Base-by-base conservation (phyloP, 2,888 invertebrate genomes). In the Nomada fucata region DNA sequence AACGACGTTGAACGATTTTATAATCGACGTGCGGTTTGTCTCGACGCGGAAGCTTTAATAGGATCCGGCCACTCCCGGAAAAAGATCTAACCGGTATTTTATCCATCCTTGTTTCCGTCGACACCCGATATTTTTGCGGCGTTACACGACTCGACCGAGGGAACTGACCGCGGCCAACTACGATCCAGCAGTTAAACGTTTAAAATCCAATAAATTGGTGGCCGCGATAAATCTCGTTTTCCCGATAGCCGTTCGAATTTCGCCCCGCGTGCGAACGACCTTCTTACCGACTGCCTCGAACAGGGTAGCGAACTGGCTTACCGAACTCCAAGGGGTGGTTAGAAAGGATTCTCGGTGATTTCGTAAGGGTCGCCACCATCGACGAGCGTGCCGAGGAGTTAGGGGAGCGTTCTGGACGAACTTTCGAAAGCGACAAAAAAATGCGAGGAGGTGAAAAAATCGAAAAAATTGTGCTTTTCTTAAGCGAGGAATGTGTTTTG, bases 151-250 rank as follows among this genome's bases (percentile, higher is more conserved):
- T 68, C 78, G 77, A 53, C 71, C 82, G 86, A 88, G 87, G 86
- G 88, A 88, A 88, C 88, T 86, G 84, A 90, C 84, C 86, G 85
- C 88, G 85, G 72, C 85, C 65, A 79, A 82, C 82, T 70, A 85
- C 86, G 85, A 86, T 82, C 88, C 84, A 82, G 83, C 91, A 91
- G 90, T 91, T 90, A 90, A 91, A 90, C 89, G 87, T 89, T 91
- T 89, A 90, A 91, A 90, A 89, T 91, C 89, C 89, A 89, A 91
- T 91, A 91, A 89, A 92, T 91, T 88, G 86, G 86, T 74, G 86
- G 85, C 83, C 84, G 79, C 86, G 88, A 90, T 90, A 87, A 89
- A 90, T 89, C 89, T 84, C 76, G 76, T 86, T 79, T 82, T 68
- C 78, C 76, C 84, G 86, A 86, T 84, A 78, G 70, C 76, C 80